Conservation (phyloP, 2,888 invertebrate species). For the Dynastes hyllus region DNA sequence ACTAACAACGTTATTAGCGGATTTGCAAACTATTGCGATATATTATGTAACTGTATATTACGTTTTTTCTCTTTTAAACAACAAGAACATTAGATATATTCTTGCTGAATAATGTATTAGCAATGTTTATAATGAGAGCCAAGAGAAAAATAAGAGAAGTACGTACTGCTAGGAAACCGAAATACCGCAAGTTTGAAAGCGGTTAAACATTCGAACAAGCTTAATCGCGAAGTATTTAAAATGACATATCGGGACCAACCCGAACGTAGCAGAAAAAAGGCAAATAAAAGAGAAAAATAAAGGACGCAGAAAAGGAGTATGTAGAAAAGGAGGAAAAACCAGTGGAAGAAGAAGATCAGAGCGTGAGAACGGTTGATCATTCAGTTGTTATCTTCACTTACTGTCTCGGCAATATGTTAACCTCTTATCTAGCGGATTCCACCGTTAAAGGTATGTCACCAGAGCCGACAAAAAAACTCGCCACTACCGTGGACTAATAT, state of each 20-base stretch:
- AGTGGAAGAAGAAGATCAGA: constrained; percentile 54
- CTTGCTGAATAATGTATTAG: constrained; percentile 4
- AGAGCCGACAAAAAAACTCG: constrained; percentile 67
- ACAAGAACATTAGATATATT: neutral
- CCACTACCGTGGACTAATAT: constrained; percentile 67
- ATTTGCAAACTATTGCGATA: neutral
- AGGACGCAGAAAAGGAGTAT: constrained; percentile 8
- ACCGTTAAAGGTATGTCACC: constrained; percentile 69
- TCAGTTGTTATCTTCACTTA: constrained; percentile 66
- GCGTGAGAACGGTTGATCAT: constrained; percentile 68
- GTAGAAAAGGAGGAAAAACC: constrained; percentile 33
- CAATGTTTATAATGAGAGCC: neutral
- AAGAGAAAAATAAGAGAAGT: neutral
- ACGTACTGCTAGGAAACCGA: neutral
- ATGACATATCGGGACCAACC: constrained; percentile 37
- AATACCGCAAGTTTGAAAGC: constrained; percentile 26
- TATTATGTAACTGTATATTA: neutral
- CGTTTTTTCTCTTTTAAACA: neutral
- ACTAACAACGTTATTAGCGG: neutral
- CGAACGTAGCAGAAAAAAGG: constrained; percentile 10
- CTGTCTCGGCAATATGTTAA: constrained; percentile 69
- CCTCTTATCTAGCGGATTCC: constrained; percentile 69
- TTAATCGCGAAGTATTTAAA: constrained; percentile 49
- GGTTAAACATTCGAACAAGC: constrained; percentile 23
- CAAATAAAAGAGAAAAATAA: neutral